Evolutionary conservation across 2,888 invertebrate genomes (phyloP).

Genomic region (Drosophila subquinaria): DNA sequence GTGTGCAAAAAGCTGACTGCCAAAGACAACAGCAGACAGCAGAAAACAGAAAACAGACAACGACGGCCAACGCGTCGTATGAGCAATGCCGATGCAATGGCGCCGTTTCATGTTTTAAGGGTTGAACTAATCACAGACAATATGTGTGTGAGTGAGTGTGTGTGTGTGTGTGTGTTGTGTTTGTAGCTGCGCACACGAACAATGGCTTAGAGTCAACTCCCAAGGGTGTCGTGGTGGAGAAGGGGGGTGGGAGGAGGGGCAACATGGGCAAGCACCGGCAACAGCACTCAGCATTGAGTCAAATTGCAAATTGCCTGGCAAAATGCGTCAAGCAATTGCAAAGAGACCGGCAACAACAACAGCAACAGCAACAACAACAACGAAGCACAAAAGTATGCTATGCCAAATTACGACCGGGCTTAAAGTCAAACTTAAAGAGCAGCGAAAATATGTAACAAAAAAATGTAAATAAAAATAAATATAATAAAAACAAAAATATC

Average conservation of each 20-base stretch:
- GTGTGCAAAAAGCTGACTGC: slow-evolving; percentile 62
- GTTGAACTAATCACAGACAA: slow-evolving; percentile 80
- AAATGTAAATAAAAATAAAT: slow-evolving; percentile 27
- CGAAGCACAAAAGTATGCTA: slow-evolving; percentile 58
- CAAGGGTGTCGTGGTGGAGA: slow-evolving; percentile 24
- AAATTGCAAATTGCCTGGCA: slow-evolving; percentile 59
- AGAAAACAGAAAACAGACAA: slow-evolving; percentile 26
- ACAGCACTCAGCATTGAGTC: slow-evolving; percentile 29
- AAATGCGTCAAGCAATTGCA: slow-evolving; percentile 29
- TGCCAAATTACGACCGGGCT: slow-evolving; percentile 36
- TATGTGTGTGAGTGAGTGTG: slow-evolving; percentile 8
- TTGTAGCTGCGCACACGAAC: slow-evolving; percentile 54
- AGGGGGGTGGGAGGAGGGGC: background rate
- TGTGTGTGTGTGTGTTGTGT: slow-evolving; percentile 26
- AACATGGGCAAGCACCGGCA: background rate
- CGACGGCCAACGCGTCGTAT: slow-evolving; percentile 68
- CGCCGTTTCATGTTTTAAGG: slow-evolving; percentile 70
- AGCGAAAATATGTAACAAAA: slow-evolving; percentile 2
- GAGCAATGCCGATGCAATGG: slow-evolving; percentile 71
- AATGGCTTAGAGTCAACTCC: slow-evolving; percentile 42
- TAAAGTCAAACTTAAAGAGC: slow-evolving; percentile 50
- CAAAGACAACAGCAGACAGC: slow-evolving; percentile 65
- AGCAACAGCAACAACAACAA: slow-evolving; percentile 14
- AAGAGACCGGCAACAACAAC: slow-evolving; percentile 18
- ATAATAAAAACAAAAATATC: slow-evolving; percentile 60